Conservation (phyloP, 2,113 vertebrate genomes). For the Vicugna pacos region DNA sequence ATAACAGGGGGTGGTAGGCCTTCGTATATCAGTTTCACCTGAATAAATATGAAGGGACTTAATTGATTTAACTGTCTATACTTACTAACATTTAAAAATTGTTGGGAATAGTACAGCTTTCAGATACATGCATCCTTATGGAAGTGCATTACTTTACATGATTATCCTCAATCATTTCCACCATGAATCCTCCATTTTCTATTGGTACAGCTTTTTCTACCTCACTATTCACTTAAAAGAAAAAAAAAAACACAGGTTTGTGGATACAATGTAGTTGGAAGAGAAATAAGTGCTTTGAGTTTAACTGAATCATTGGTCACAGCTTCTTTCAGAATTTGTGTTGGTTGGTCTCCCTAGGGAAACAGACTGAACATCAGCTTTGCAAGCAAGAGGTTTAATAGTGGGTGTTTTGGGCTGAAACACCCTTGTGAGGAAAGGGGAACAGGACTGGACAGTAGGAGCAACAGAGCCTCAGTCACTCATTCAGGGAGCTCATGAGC, state of each 20-base stretch:
- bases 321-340: neutral
- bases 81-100: neutral
- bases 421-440: neutral
- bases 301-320: neutral
- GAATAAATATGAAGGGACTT: neutral
- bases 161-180: conserved; percentile 1
- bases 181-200: neutral
- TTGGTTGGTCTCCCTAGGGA: neutral
- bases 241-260: neutral
- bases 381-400: neutral
- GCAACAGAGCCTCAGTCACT: neutral
- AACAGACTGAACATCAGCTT: neutral
- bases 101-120: neutral
- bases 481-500: neutral
- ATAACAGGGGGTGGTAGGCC: neutral
- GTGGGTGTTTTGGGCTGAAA: neutral
- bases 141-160: neutral
- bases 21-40: neutral
- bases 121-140: neutral
- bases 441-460: neutral
- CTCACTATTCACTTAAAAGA: neutral
- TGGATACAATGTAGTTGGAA: neutral
- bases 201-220: neutral
- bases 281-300: neutral
- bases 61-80: neutral